phyloP scores from a whole-genome alignment of 2,797 vertebrate species.

The Podarcis siculus region DNA sequence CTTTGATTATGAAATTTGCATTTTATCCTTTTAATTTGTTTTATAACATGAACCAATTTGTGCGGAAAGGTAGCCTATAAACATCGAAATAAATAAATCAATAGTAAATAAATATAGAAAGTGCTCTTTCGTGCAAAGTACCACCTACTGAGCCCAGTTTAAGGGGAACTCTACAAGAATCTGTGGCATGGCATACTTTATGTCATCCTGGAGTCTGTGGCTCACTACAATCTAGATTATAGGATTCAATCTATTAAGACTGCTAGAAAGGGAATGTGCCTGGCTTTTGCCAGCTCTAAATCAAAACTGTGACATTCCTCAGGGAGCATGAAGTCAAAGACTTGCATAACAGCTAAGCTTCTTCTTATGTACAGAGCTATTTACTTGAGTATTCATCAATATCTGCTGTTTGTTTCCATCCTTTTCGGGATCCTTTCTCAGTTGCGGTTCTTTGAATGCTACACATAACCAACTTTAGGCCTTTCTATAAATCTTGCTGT shows the following conservation, averaged over 20 bases:
- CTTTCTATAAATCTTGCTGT: neutral
- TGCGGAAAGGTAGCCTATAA: no score
- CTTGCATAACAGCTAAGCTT: conserved; percentile 8
- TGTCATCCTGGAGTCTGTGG: neutral
- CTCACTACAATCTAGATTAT: neutral
- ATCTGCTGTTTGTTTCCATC: conserved; percentile 13
- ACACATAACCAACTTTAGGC: neutral
- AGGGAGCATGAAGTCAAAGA: neutral
- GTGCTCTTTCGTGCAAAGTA: neutral
- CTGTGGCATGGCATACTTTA: neutral
- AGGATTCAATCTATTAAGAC: neutral
- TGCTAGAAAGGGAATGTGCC: neutral
- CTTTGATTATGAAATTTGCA: no score
- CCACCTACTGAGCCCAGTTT: neutral
- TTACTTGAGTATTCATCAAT: conserved; percentile 26
- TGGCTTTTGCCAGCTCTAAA: neutral
- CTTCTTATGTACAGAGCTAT: conserved; percentile 21
- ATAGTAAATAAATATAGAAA: no score
- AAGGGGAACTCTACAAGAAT: neutral
- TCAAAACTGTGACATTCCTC: conserved; percentile 12
- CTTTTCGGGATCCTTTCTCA: neutral
- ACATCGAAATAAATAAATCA: no score
- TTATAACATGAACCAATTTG: no score
- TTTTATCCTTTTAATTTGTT: no score
- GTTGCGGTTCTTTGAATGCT: neutral